These are phyloP conservation scores for Aldrovandia affinis DNA, from an alignment of 2,797 vertebrate species.

Conservation along the genomic window DNA sequence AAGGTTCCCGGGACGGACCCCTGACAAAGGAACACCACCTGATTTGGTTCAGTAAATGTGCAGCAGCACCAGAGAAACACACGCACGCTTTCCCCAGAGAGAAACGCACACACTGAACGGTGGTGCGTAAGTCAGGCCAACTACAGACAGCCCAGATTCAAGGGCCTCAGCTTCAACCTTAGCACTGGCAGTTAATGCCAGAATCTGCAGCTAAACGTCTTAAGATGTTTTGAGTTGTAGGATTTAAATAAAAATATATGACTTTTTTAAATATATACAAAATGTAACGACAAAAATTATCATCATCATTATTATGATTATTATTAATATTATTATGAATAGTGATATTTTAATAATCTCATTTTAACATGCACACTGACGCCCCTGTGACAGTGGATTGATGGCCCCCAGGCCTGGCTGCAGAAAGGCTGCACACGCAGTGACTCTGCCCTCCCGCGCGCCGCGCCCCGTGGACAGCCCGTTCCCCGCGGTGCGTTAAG, in stretches of 20 bases:
- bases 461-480: slow-evolving; percentile 8
- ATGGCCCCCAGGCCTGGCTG: slow-evolving; percentile 21
- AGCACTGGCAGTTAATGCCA: background rate
- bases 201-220: background rate
- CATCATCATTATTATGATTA: too few relatives aligned
- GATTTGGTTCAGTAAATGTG: too few relatives aligned
- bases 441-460: slow-evolving; percentile 30
- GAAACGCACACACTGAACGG: too few relatives aligned
- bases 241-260: too few relatives aligned
- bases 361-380: background rate
- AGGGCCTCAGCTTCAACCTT: background rate
- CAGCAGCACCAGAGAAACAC: too few relatives aligned
- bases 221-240: background rate
- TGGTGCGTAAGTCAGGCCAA: slow-evolving; percentile 23
- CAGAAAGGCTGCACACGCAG: slow-evolving; percentile 32
- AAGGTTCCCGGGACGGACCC: too few relatives aligned
- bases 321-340: background rate
- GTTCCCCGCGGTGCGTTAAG: slow-evolving; percentile 35
- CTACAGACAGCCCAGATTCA: slow-evolving; percentile 21
- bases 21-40: too few relatives aligned
- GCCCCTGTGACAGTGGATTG: slow-evolving; percentile 10
- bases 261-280: too few relatives aligned
- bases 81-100: too few relatives aligned
- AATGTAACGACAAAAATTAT: too few relatives aligned
- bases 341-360: background rate